These are phyloP conservation scores for Drosophila rufa DNA, from an alignment of 1,140 invertebrate genomes.

Conservation along the genomic window DNA sequence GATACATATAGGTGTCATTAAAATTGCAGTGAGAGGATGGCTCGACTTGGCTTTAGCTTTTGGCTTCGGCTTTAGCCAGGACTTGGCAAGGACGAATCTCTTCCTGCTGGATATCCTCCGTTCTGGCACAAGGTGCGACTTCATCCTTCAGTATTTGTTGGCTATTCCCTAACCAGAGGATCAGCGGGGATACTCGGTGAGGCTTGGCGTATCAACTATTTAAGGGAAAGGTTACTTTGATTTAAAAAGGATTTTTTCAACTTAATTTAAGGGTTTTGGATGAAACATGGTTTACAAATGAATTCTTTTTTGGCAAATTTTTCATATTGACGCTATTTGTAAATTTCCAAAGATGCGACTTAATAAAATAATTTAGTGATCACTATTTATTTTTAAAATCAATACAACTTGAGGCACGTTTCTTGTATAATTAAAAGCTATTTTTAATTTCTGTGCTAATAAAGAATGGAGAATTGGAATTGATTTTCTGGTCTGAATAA, in stretches of 20 bases:
- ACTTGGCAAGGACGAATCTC: conserved; percentile 72
- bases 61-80: conserved; percentile 48
- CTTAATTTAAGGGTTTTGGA: background rate
- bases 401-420: too few relatives aligned
- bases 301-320: too few relatives aligned
- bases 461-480: too few relatives aligned
- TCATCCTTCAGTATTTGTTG: conserved; percentile 14
- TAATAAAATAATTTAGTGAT: too few relatives aligned
- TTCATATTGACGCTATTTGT: too few relatives aligned
- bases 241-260: background rate
- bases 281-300: too few relatives aligned
- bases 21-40: conserved; percentile 79
- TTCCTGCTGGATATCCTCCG: conserved; percentile 41
- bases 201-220: background rate
- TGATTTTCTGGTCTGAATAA: too few relatives aligned
- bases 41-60: conserved; percentile 68
- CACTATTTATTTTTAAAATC: too few relatives aligned
- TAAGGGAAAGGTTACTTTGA: background rate
- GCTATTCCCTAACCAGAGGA: conserved; percentile 22
- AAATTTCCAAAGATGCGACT: too few relatives aligned
- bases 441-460: too few relatives aligned
- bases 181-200: too few relatives aligned
- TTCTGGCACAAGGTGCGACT: conserved; percentile 37
- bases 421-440: too few relatives aligned
- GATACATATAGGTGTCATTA: conserved; percentile 73